These are phyloP conservation scores for Anarrhichthys ocellatus DNA, from an alignment of 2,113 vertebrate genomes.

Conservation along the genomic window DNA sequence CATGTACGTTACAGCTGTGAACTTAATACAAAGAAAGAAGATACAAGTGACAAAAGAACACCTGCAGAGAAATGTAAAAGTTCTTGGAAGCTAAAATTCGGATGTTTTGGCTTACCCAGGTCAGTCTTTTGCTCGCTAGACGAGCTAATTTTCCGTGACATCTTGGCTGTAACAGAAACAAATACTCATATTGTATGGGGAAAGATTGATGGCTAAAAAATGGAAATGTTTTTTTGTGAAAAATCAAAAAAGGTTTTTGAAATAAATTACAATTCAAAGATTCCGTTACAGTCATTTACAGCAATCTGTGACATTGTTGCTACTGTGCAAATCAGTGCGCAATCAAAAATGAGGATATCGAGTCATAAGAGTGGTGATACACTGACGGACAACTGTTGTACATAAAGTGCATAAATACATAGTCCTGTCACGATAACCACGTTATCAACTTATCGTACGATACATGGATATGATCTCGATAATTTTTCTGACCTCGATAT, in stretches of 20 bases:
- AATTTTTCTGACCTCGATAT: background rate
- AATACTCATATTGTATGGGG: slow-evolving; percentile 58
- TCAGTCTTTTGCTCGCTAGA: slow-evolving; percentile 96
- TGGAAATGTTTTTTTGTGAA: background rate
- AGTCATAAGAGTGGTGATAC: slow-evolving; percentile 41
- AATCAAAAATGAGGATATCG: slow-evolving; percentile 11
- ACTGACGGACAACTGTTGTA: slow-evolving; percentile 52
- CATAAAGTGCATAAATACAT: background rate
- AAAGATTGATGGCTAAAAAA: slow-evolving; percentile 29
- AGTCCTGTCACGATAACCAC: background rate
- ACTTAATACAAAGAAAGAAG: slow-evolving; percentile 6
- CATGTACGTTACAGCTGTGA: slow-evolving; percentile 11
- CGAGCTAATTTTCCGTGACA: slow-evolving; percentile 98
- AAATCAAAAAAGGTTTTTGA: slow-evolving; percentile 15
- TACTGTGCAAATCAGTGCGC: background rate
- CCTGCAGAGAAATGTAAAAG: slow-evolving; percentile 47
- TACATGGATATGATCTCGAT: background rate
- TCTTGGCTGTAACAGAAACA: slow-evolving; percentile 93
- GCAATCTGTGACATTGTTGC: background rate
- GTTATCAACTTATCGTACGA: background rate
- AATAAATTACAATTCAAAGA: background rate
- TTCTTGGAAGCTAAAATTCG: slow-evolving; percentile 46
- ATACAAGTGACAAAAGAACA: slow-evolving; percentile 4
- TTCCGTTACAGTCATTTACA: background rate
- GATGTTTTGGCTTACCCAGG: slow-evolving; percentile 89